Evolutionary conservation across 2,888 invertebrate genomes (phyloP).

Genomic region (Drosophila dives): DNA sequence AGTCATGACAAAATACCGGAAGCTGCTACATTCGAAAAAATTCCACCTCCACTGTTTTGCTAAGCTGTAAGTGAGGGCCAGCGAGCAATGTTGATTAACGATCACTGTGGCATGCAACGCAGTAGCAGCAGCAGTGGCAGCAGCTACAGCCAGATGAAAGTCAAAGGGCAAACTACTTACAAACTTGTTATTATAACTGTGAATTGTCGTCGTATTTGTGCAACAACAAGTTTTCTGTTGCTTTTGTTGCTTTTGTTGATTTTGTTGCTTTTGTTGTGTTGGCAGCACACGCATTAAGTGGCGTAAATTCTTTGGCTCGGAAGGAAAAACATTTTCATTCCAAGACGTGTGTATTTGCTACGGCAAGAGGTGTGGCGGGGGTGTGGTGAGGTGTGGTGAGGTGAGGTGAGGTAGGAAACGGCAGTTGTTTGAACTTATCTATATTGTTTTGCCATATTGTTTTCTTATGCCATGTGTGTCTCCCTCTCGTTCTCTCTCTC

Average conservation of each 20-base stretch:
- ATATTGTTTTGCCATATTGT: conserved; percentile 81
- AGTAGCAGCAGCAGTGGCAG: conserved; percentile 1
- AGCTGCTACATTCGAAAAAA: conserved; percentile 32
- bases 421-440: conserved; percentile 80
- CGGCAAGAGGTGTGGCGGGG: too few relatives aligned
- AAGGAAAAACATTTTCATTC: conserved; percentile 78
- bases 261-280: conserved; percentile 10
- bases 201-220: conserved; percentile 39
- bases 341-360: conserved; percentile 49
- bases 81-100: conserved; percentile 58
- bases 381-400: too few relatives aligned
- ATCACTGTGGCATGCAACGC: conserved; percentile 48
- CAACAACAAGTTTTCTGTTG: not conserved
- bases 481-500: not conserved
- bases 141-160: conserved; percentile 26
- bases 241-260: conserved; percentile 5
- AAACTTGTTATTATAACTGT: conserved; percentile 49
- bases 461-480: conserved; percentile 78
- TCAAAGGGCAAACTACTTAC: conserved; percentile 39
- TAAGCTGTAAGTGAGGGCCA: conserved; percentile 19
- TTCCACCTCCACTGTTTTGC: conserved; percentile 11
- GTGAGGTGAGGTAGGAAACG: conserved; percentile 28
- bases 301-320: conserved; percentile 67
- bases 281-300: conserved; percentile 57
- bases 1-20: conserved; percentile 60